A percentile compares a stretch with the other conserved stretches of the same genome.
phyloP scores from a whole-genome alignment of 35 echinoderm and acorn worm species.

The Patiria miniata region DNA sequence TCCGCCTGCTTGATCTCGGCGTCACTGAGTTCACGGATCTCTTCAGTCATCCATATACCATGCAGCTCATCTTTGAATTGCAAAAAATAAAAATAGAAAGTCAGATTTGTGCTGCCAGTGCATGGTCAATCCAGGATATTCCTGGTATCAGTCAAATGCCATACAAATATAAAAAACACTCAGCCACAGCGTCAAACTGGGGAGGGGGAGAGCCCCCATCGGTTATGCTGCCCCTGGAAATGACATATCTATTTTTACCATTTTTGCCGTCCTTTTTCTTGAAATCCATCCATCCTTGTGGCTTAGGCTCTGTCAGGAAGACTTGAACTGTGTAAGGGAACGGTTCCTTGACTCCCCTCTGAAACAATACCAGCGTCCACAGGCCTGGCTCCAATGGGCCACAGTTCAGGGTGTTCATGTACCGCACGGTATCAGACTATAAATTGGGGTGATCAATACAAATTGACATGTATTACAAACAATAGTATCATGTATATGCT shows the following conservation, averaged over 20 bases:
- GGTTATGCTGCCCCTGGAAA: too few species aligned
- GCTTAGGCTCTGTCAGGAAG: slow-evolving; percentile 55
- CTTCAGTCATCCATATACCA: slow-evolving; percentile 84
- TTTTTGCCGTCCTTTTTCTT: slow-evolving; percentile 39
- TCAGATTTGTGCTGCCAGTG: too few species aligned
- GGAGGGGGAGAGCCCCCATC: too few species aligned
- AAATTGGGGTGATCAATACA: too few species aligned
- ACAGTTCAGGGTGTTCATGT: slow-evolving; percentile 90
- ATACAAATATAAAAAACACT: too few species aligned
- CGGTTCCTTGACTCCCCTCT: slow-evolving; percentile 85
- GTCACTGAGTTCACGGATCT: slow-evolving; percentile 55
- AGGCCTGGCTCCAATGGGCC: slow-evolving; percentile 81
- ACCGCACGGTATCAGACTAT: slow-evolving; percentile 90
- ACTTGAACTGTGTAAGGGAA: slow-evolving; percentile 94
- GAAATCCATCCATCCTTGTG: slow-evolving; percentile 69
- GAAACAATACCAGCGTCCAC: slow-evolving; percentile 92
- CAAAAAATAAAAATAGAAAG: background rate
- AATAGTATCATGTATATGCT: too few species aligned
- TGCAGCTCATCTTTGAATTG: slow-evolving; percentile 61
- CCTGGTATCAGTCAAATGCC: too few species aligned
- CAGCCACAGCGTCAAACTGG: too few species aligned
- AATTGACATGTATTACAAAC: too few species aligned
- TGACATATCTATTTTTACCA: background rate
- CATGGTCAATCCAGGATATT: too few species aligned
- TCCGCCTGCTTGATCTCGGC: background rate